phyloP scores from a whole-genome alignment of 1,140 invertebrate genomes.

The Ladona fulva region DNA sequence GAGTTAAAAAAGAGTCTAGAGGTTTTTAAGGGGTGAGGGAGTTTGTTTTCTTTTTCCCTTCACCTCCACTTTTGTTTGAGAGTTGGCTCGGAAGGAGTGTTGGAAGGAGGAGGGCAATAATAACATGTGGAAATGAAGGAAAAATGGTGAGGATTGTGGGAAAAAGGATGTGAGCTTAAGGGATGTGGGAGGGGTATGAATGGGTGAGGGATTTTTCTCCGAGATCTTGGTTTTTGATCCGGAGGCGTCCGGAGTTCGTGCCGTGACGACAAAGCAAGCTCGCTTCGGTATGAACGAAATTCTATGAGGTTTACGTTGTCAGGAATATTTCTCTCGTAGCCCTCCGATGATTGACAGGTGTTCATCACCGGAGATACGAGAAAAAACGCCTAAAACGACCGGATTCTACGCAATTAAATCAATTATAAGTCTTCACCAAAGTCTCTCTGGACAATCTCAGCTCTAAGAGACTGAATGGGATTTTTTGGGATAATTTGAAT shows the following conservation, averaged over 20 bases:
- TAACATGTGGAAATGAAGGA: neutral
- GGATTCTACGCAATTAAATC: too few relatives aligned
- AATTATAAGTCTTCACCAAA: too few relatives aligned
- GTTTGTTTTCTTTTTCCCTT: neutral
- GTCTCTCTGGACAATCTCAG: too few relatives aligned
- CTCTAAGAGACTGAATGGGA: too few relatives aligned
- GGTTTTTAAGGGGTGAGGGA: neutral
- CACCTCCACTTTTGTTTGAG: neutral
- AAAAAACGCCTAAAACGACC: too few relatives aligned
- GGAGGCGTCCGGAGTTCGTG: neutral
- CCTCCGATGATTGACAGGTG: too few relatives aligned
- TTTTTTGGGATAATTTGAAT: too few relatives aligned
- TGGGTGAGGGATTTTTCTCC: neutral
- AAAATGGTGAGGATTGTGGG: neutral
- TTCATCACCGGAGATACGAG: too few relatives aligned
- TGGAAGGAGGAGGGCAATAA: neutral
- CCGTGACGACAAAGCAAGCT: neutral
- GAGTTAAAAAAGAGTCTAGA: neutral
- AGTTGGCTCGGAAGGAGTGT: neutral
- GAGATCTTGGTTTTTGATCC: neutral
- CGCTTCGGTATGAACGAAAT: too few relatives aligned
- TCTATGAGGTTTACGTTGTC: too few relatives aligned
- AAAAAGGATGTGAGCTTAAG: slow-evolving; percentile 4
- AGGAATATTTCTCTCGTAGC: too few relatives aligned
- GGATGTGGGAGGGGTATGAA: slow-evolving; percentile 4